Base-by-base conservation (phyloP, 2,797 vertebrate species). In the Odontamblyopus rebecca region DNA sequence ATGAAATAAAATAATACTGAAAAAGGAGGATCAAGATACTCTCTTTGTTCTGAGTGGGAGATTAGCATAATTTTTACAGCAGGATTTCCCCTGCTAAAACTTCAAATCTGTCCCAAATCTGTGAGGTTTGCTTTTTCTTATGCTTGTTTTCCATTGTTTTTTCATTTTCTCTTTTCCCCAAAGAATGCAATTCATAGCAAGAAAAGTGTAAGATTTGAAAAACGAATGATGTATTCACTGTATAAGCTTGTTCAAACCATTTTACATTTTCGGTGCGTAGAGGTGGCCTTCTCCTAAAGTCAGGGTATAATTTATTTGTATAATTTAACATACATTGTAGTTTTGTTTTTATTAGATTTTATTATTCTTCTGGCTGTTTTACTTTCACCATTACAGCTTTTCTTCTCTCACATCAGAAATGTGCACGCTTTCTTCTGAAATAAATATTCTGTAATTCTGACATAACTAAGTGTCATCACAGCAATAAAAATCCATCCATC, bases 61-160 rank as follows among this genome's bases (percentile, higher is more conserved):
- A 93, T 92, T 91, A 91, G 79, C 88, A 91, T 90, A 88, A 89
- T 90, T 90, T 59, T 91, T 88, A 91, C 82, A 87, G 80, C 72
- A 75, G 86, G 90, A 90, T 89, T 89, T 90, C 61, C 71, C 84
- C 79, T 64, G 76, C 82, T 91, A 85, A 91, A 77, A 88, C 90
- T 88, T 81, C 68, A 88, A 85, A 91, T 90, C 86, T 88, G 73
- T 76, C 72, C 73, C 67, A 62, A 85, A 92, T 91, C 86, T 88
- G 74, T 74, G 70, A 48, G 13, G 57, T 65, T 78, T 84, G 75
- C 44, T 60, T 63, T 69, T 60, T 38, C 70, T 72, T 71, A 67
- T 68, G 12, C 77, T 71, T 74, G 29, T 71, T 81, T 82, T 75
- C 69, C 0, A 30, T 8, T 67, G 23, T 69, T 69, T 11, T 38